Conservation (phyloP, 1,140 invertebrate species). For the Sarcophaga bullata region DNA sequence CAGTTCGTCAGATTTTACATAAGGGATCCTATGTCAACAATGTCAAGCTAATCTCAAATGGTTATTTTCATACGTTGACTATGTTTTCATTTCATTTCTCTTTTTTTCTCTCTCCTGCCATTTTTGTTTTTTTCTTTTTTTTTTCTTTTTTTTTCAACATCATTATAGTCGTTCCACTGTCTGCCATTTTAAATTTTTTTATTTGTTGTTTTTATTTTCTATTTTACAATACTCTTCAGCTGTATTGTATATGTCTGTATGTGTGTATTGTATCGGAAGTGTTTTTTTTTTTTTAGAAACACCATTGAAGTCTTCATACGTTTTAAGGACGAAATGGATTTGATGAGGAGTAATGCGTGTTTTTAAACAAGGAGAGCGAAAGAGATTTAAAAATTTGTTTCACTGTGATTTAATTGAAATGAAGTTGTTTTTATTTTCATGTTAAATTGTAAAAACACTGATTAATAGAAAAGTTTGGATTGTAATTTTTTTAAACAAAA, state of each 20-base stretch:
- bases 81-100: not conserved
- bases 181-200: not conserved
- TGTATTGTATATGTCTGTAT: too few relatives aligned
- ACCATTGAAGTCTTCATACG: too few relatives aligned
- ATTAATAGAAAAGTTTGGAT: not conserved
- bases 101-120: not conserved
- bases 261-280: conserved; percentile 22
- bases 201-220: too few relatives aligned
- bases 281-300: not conserved
- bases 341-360: too few relatives aligned
- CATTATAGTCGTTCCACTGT: conserved; percentile 8
- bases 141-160: not conserved
- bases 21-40: conserved; percentile 40
- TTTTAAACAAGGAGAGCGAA: not conserved
- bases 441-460: not conserved
- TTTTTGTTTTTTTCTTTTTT: not conserved
- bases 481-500: not conserved
- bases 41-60: conserved; percentile 41
- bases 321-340: too few relatives aligned
- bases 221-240: too few relatives aligned
- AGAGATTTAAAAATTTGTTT: conserved; percentile 15
- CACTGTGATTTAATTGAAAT: conserved; percentile 24
- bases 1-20: conserved; percentile 34
- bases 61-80: conserved; percentile 35
- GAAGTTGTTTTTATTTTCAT: not conserved